phyloP scores from a whole-genome alignment of 2,888 invertebrate species.

The Apamea crenata region DNA sequence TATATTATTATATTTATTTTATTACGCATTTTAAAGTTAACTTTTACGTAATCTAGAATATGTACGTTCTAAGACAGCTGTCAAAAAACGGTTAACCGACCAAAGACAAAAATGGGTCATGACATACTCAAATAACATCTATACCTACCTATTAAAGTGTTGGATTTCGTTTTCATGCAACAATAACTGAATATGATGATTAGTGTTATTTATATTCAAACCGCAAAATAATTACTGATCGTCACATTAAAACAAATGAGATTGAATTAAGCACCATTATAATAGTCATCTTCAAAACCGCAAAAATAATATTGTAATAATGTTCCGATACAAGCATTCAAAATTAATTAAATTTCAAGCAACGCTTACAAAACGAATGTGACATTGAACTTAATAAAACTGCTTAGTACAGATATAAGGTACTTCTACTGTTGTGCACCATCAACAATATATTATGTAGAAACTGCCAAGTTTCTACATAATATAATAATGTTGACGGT shows the following conservation, averaged over 20 bases:
- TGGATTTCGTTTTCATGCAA: background rate
- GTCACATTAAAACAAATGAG: background rate
- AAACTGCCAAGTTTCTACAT: no score
- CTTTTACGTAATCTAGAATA: no score
- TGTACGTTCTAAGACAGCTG: no score
- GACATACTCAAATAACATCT: no score
- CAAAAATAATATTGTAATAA: background rate
- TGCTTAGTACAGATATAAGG: slow-evolving; percentile 4
- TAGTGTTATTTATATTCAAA: background rate
- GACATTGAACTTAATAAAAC: slow-evolving; percentile 47
- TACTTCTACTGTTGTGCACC: no score
- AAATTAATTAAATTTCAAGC: slow-evolving; percentile 14
- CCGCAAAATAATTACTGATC: background rate
- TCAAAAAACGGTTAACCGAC: no score
- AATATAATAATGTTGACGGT: no score
- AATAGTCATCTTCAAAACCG: slow-evolving; percentile 14
- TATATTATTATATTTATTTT: no score
- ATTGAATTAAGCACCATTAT: background rate
- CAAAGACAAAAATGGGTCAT: no score
- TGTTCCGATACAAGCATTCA: background rate
- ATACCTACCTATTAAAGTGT: background rate
- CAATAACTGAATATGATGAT: background rate
- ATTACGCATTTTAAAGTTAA: no score
- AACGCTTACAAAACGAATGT: background rate
- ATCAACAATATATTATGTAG: no score